These are phyloP conservation scores for Odontesthes bonariensis DNA, from an alignment of 2,113 vertebrate genomes.

Conservation along the genomic window DNA sequence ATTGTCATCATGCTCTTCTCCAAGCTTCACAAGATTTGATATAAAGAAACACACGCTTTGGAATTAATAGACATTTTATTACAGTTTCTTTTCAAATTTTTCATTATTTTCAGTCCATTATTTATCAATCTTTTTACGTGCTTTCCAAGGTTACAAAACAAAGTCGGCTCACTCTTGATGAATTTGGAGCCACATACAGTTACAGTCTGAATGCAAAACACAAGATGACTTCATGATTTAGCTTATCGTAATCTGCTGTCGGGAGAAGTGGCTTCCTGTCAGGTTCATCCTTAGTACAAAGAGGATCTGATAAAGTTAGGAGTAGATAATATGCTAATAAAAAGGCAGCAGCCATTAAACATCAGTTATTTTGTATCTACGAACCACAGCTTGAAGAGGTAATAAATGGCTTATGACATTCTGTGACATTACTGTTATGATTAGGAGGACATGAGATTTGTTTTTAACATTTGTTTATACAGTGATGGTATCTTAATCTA, in stretches of 20 bases:
- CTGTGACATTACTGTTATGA: too few species aligned
- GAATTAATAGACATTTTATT: slow-evolving; percentile 10
- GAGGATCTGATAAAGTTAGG: slow-evolving; percentile 38
- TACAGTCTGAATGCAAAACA: slow-evolving; percentile 51
- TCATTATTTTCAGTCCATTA: neutral
- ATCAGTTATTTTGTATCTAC: neutral
- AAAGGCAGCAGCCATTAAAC: neutral
- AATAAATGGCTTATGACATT: too few species aligned
- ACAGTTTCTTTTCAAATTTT: slow-evolving; percentile 7
- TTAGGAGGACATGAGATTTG: too few species aligned
- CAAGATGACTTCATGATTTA: slow-evolving; percentile 57
- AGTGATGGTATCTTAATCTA: too few species aligned
- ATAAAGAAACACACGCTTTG: neutral
- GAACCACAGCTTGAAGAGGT: neutral
- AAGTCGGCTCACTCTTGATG: slow-evolving; percentile 52
- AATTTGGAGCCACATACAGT: slow-evolving; percentile 39
- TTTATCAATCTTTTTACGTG: neutral
- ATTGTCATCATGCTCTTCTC: slow-evolving; percentile 44
- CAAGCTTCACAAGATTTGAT: slow-evolving; percentile 16
- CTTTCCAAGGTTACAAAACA: slow-evolving; percentile 47
- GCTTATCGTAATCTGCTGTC: slow-evolving; percentile 59
- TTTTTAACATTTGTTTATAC: too few species aligned
- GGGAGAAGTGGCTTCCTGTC: slow-evolving; percentile 39
- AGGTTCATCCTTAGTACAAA: neutral
- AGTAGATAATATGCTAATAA: slow-evolving; percentile 20